A percentile compares a stretch with the other conserved stretches of the same genome.
These are phyloP conservation scores for Ips nitidus DNA, from an alignment of 1,140 invertebrate genomes.

Conservation along the genomic window DNA sequence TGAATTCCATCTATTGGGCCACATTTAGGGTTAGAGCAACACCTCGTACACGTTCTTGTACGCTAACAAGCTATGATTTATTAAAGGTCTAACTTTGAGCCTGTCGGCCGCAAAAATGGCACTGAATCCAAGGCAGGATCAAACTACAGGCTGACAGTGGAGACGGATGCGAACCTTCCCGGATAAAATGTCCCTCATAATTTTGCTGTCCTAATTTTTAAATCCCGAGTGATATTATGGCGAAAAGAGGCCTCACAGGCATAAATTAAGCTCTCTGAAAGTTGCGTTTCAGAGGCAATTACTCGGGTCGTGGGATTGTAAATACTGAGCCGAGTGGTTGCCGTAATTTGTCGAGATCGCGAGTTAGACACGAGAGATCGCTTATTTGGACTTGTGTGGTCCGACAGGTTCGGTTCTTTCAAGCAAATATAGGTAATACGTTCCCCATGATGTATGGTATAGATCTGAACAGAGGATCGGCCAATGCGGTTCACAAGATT, in stretches of 20 bases:
- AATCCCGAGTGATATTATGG: conserved; percentile 26
- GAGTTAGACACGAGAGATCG: conserved; percentile 34
- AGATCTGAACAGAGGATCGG: neutral
- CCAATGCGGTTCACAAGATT: no score
- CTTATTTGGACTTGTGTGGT: conserved; percentile 34
- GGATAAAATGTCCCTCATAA: conserved; percentile 20
- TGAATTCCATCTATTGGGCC: neutral
- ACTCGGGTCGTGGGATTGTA: conserved; percentile 37
- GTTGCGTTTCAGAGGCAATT: conserved; percentile 36
- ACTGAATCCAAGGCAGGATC: neutral
- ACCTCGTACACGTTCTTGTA: no score
- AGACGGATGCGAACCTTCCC: conserved; percentile 13
- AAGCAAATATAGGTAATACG: neutral
- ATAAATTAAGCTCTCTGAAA: conserved; percentile 33
- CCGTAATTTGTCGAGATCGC: conserved; percentile 34
- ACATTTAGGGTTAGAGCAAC: no score
- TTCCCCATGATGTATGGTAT: no score
- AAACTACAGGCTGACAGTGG: neutral
- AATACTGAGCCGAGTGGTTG: conserved; percentile 34
- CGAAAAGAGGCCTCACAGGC: conserved; percentile 31
- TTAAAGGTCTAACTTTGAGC: neutral
- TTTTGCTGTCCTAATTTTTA: conserved; percentile 29
- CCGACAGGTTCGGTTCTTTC: conserved; percentile 18
- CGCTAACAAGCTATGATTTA: neutral
- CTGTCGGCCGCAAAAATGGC: neutral